Percentiles rank a stretch among this genome's conserved stretches.
Conservation (phyloP, 1,140 invertebrate species). For the Sarcophaga peregrina region DNA sequence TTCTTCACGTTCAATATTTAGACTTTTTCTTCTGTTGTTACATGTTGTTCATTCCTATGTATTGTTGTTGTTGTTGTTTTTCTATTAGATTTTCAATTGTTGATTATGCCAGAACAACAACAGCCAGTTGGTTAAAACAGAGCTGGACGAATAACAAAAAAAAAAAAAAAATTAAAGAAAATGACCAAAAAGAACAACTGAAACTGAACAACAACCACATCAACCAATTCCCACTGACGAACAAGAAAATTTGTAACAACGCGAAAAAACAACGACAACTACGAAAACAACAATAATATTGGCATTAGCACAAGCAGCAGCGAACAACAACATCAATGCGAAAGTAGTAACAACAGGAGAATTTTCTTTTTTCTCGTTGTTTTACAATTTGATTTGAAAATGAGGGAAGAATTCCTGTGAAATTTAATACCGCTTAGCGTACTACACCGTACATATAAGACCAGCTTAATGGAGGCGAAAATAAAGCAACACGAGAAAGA, state of each 20-base stretch:
- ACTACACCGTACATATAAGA: too few species aligned
- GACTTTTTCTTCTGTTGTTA: neutral
- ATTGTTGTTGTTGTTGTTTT: conserved; percentile 8
- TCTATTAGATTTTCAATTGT: conserved; percentile 17
- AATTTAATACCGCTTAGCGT: neutral
- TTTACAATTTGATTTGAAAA: neutral
- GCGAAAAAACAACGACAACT: conserved; percentile 17
- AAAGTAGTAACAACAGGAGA: neutral
- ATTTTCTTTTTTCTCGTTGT: neutral
- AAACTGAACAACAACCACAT: neutral
- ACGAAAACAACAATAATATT: neutral
- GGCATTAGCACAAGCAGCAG: neutral
- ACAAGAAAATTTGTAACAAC: conserved; percentile 38
- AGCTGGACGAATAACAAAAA: neutral
- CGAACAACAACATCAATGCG: neutral
- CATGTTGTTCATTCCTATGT: too few species aligned
- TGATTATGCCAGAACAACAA: conserved; percentile 27
- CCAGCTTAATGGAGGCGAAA: too few species aligned
- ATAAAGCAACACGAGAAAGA: too few species aligned
- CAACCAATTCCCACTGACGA: conserved; percentile 39
- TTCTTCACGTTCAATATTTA: neutral
- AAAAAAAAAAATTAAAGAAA: neutral
- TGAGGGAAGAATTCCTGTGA: neutral
- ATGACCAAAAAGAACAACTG: neutral
- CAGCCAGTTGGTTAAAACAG: neutral